Base-by-base conservation (phyloP, 1,140 invertebrate species). In the Bombus breviceps region DNA sequence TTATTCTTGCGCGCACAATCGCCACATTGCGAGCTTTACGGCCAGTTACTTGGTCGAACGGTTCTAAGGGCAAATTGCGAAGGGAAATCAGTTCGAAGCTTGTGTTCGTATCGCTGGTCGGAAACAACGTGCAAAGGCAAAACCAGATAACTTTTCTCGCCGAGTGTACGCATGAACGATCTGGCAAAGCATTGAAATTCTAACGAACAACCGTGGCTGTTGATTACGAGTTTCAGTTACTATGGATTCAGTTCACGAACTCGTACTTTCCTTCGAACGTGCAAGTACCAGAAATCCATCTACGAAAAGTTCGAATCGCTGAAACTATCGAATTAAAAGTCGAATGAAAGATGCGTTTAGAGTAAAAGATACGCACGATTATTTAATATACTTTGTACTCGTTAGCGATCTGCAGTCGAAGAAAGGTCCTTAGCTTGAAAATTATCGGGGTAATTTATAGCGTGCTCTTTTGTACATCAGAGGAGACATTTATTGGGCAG, bases 401-500 rank as follows among this genome's bases (percentile, higher is more conserved):
- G 43, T 47, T 47, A 5, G 15, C 43, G 15, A 18, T 18, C 1
- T 22, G 47, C 47, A 8, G 22, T 53, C 47, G 47, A 53, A 9
- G 25, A 75, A 22, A 37, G 18, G 74, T 34, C 3, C 28, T 59
- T n/a, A 10, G 53, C 6, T 76, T 59, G 32, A 37, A 28, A 76
- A 6, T 39, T 34, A 76, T 37, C 10, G 4, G 5, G 3, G 18
- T 32, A 68, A 34, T 47, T 68, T 47, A 32, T 34, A 47, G 25
- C n/a, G 18, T 1, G 8, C 12, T 15, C 39, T 28, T 15, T 69
- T 72, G 12, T 9, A 12, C 6, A 37, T 8, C 12, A 5, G 47
- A 41, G 34, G 22, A 12, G 47, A 41, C n/a, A 18, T 77, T 77
- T 78, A 83, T 83, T 41, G 74, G 74, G 32, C 28, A 32, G 43